Evolutionary conservation across 2,888 invertebrate genomes (phyloP), one percentile per base, ranked within the genome.

Genomic region (Lasioglossum malachurum): DNA sequence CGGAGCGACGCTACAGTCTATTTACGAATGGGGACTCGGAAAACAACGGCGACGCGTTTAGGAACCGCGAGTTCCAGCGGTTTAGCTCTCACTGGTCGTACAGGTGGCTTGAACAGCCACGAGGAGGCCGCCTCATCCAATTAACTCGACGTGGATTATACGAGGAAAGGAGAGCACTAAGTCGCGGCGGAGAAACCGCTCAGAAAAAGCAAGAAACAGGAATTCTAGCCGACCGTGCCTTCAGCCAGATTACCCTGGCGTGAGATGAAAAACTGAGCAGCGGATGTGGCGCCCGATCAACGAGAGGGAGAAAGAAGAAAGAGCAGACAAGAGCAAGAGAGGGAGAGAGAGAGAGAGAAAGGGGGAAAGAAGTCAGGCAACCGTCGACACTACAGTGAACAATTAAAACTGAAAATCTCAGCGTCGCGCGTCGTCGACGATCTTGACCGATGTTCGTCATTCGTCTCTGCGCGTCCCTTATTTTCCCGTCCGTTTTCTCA

Each of bases 101-200:
- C 77, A 84, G 89, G 88, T 88, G 83, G 87, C 81, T 76, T 83
- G 88, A 90, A 88, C 84, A 88, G 88, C 86, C 88, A 80, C 79
- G 82, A 87, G 85, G 74, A 85, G 88, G 79, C 85, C 80, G 88
- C 85, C 88, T 89, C 88, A 80, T 90, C 91, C 93, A 92, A 92
- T 92, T 92, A 92, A 92, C 91, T 88, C 88, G 88, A 84, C 92
- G 92, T 89, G 83, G 89, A 89, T 92, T 92, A 88, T 87, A 89
- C 89, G 82, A 78, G 76, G 76, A 80, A 81, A 85, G 83, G 83
- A 84, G 86, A 91, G 80, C 82, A 69, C 73, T 31, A 80, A 90
- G 91, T 82, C 84, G 90, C 83, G 88, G 81, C 84, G 72, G 74
- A 83, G 87, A 87, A 84, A 87, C 89, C 83, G 86, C 83, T 83